Conservation (phyloP, 2,113 vertebrate species). For the Semicossyphus pulcher region DNA sequence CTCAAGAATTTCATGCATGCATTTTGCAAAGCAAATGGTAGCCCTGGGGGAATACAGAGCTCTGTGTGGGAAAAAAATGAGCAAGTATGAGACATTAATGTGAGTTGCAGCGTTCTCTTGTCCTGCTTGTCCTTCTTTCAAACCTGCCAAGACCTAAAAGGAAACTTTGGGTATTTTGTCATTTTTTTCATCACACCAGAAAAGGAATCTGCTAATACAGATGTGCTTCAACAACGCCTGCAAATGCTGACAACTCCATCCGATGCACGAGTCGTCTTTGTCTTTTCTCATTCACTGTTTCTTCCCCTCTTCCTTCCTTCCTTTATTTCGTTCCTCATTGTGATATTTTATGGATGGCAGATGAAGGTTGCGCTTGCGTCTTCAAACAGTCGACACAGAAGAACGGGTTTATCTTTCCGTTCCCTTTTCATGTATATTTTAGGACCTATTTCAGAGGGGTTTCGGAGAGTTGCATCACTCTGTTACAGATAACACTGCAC, state of each 20-base stretch:
- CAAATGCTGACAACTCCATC: slow-evolving; percentile 48
- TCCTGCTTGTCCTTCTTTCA: slow-evolving; percentile 53
- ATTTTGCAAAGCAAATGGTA: slow-evolving; percentile 78
- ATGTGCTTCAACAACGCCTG: slow-evolving; percentile 19
- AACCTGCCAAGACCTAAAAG: slow-evolving; percentile 53
- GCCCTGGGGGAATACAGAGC: slow-evolving; percentile 69
- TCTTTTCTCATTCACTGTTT: slow-evolving; percentile 33
- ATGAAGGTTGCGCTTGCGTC: slow-evolving; percentile 52
- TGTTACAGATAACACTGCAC: slow-evolving; percentile 56
- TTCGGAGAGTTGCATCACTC: slow-evolving; percentile 76
- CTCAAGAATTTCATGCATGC: slow-evolving; percentile 79
- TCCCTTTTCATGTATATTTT: slow-evolving; percentile 80
- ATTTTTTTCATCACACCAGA: slow-evolving; percentile 26
- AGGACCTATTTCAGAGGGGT: slow-evolving; percentile 76
- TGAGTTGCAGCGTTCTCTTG: slow-evolving; percentile 49
- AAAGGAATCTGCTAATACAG: slow-evolving; percentile 34
- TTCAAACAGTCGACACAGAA: slow-evolving; percentile 60
- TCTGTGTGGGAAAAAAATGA: slow-evolving; percentile 75
- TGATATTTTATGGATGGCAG: slow-evolving; percentile 66
- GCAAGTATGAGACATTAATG: slow-evolving; percentile 66
- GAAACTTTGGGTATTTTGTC: slow-evolving; percentile 47
- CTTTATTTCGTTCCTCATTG: slow-evolving; percentile 17
- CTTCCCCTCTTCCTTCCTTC: slow-evolving; percentile 8
- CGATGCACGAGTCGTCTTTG: slow-evolving; percentile 3
- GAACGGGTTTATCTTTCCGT: slow-evolving; percentile 59